Evolutionary conservation across 2,888 invertebrate genomes (phyloP).

Genomic region (Drosophila pseudotalamancana): DNA sequence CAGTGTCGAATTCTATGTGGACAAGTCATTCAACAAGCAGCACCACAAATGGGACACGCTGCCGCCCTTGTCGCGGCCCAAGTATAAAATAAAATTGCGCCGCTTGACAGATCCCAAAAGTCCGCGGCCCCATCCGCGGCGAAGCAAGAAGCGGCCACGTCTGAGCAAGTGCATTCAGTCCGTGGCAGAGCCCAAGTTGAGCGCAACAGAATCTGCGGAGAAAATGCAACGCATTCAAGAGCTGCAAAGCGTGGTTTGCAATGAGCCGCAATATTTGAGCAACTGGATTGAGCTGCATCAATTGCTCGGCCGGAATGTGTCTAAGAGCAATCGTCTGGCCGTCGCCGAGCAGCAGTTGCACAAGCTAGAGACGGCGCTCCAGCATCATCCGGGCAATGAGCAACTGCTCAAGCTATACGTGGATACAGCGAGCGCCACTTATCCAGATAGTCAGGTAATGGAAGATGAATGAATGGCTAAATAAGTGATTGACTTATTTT

Average conservation of each 20-base stretch:
- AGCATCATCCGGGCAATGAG: slow-evolving; percentile 86
- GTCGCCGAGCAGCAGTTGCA: slow-evolving; percentile 86
- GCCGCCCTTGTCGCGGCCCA: slow-evolving; percentile 87
- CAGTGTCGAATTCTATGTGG: slow-evolving; percentile 86
- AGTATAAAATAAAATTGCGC: slow-evolving; percentile 81
- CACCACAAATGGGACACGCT: slow-evolving; percentile 87
- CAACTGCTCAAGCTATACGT: slow-evolving; percentile 84
- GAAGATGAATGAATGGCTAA: slow-evolving; percentile 33
- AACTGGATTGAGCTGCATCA: slow-evolving; percentile 87
- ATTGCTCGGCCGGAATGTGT: slow-evolving; percentile 85
- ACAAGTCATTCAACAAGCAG: slow-evolving; percentile 86
- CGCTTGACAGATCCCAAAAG: slow-evolving; percentile 8
- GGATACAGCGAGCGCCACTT: slow-evolving; percentile 84
- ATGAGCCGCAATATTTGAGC: slow-evolving; percentile 82
- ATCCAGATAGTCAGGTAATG: slow-evolving; percentile 87
- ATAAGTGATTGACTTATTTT: not conserved
- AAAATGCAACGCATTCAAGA: slow-evolving; percentile 84
- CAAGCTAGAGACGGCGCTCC: slow-evolving; percentile 87
- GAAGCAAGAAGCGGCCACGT: slow-evolving; percentile 6
- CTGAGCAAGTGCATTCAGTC: not conserved
- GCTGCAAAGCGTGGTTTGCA: slow-evolving; percentile 18
- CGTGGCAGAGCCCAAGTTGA: not conserved
- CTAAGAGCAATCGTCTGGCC: slow-evolving; percentile 77
- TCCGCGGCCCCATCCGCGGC: not conserved
- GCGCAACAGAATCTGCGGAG: slow-evolving; percentile 85